These are phyloP conservation scores for Enteromius argenteus DNA, from an alignment of 2,797 vertebrate species.

Conservation along the genomic window DNA sequence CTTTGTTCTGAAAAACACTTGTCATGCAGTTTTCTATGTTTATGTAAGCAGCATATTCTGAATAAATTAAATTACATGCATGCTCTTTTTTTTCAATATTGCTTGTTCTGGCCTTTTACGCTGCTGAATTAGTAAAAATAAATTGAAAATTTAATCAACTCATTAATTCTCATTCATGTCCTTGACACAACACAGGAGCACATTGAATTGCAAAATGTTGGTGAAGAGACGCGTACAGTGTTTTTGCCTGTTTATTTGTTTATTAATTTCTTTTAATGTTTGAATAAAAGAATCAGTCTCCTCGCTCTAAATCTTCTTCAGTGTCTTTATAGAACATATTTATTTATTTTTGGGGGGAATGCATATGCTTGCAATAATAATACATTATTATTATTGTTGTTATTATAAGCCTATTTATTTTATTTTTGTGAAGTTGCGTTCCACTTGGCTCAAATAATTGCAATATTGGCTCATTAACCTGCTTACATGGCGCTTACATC, in stretches of 20 bases:
- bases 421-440: neutral
- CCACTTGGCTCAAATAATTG: neutral
- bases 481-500: neutral
- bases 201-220: constrained; percentile 6
- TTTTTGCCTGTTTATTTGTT: neutral
- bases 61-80: neutral
- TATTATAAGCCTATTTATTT: neutral
- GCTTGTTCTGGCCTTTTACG: neutral
- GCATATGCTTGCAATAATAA: constrained; percentile 2
- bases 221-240: neutral
- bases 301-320: neutral
- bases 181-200: neutral
- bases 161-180: neutral
- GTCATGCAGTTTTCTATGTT: neutral
- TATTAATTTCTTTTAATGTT: neutral
- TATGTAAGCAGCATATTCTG: neutral
- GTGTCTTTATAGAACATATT: neutral
- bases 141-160: neutral
- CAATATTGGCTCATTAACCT: neutral
- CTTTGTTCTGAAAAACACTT: neutral
- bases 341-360: neutral
- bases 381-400: neutral
- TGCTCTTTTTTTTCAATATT: neutral
- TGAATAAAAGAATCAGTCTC: neutral
- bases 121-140: neutral